Evolutionary conservation across 2,888 invertebrate species (phyloP).

Genomic region (Pterostichus niger): DNA sequence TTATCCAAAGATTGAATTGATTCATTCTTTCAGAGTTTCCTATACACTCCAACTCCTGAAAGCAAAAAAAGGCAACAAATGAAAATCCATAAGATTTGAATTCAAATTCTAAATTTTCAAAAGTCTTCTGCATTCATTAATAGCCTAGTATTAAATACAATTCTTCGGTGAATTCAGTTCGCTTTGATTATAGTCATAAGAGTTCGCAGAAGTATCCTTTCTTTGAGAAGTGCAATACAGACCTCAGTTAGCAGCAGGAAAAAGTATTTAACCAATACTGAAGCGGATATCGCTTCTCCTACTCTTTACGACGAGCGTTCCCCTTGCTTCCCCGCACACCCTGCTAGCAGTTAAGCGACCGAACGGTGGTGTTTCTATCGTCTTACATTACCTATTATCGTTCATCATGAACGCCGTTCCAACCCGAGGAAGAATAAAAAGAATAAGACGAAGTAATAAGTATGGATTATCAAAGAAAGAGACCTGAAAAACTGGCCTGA

Average conservation of each 20-base stretch:
- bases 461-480: constrained; percentile 75
- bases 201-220: too few relatives aligned
- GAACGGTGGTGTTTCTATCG: constrained; percentile 71
- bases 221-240: too few relatives aligned
- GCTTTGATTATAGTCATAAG: too few relatives aligned
- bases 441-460: constrained; percentile 76
- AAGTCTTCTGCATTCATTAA: too few relatives aligned
- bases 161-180: background rate
- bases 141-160: background rate
- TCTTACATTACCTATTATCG: constrained; percentile 76
- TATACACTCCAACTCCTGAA: too few relatives aligned
- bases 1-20: too few relatives aligned
- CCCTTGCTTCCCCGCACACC: background rate
- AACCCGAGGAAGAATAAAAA: constrained; percentile 72
- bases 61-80: too few relatives aligned
- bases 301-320: constrained; percentile 30
- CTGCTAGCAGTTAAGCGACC: constrained; percentile 43
- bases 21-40: too few relatives aligned
- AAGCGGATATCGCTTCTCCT: constrained; percentile 41
- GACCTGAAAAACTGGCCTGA: constrained; percentile 60
- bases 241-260: background rate
- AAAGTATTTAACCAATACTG: constrained; percentile 55
- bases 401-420: constrained; percentile 74
- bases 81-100: too few relatives aligned
- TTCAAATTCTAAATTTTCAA: too few relatives aligned